A percentile compares a stretch with the other conserved stretches of the same genome.
Conservation (phyloP, 2,113 vertebrate genomes). For the Mus pahari region DNA sequence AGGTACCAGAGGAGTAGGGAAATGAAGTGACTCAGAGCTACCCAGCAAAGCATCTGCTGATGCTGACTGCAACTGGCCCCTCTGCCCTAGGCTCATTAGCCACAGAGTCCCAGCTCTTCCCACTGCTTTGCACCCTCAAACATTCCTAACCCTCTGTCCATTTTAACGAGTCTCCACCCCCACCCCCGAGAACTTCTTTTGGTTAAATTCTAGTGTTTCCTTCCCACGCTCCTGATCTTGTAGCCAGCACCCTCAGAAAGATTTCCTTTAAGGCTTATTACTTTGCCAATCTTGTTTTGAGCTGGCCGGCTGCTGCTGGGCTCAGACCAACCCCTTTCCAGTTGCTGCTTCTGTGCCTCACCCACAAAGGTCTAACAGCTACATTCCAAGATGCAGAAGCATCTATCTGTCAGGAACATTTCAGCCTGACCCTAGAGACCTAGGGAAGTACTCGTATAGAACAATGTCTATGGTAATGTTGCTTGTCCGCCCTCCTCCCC, state of each 20-base stretch:
- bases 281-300: background rate
- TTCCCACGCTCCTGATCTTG: background rate
- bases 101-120: background rate
- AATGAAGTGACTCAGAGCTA: background rate
- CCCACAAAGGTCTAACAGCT: background rate
- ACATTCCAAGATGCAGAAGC: background rate
- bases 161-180: background rate
- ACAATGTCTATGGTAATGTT: background rate
- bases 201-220: background rate
- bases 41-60: background rate
- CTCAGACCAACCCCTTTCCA: background rate
- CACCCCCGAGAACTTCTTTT: background rate
- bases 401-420: background rate
- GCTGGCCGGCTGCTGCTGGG: background rate
- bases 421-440: background rate
- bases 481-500: background rate
- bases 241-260: background rate
- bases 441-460: constrained; percentile 9
- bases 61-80: background rate
- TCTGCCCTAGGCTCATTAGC: constrained; percentile 18
- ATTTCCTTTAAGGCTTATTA: constrained; percentile 20
- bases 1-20: background rate
- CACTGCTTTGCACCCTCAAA: background rate
- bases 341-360: background rate
- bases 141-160: background rate